Conservation (phyloP, 2,113 vertebrate genomes). For the Psilopogon haemacephalus region DNA sequence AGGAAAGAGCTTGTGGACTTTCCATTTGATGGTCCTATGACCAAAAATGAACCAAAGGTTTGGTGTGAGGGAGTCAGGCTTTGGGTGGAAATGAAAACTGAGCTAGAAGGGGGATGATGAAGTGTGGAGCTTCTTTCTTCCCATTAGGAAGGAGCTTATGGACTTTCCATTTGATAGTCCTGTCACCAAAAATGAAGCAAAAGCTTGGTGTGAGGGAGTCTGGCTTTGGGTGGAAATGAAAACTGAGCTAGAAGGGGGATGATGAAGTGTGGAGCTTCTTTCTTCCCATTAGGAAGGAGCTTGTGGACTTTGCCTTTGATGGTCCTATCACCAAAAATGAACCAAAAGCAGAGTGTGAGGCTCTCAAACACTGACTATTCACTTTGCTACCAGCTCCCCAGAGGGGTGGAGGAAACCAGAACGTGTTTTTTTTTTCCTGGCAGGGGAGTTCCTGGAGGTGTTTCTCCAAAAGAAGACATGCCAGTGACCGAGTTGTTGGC, state of each 20-base stretch:
- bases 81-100: too few species aligned
- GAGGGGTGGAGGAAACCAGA: fast-evolving
- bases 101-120: too few species aligned
- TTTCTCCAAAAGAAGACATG: fast-evolving
- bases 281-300: not conserved
- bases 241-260: not conserved
- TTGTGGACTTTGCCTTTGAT: not conserved
- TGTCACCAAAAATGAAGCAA: too few species aligned
- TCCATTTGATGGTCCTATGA: too few species aligned
- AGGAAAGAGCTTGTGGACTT: too few species aligned
- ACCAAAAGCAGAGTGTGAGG: fast-evolving
- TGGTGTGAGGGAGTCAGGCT: too few species aligned
- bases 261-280: not conserved
- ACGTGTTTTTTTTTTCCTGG: fast-evolving
- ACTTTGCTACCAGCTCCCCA: fast-evolving
- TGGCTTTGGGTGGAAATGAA: not conserved
- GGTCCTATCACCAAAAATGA: not conserved
- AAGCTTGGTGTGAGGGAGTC: not conserved
- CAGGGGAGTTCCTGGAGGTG: fast-evolving
- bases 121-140: too few species aligned
- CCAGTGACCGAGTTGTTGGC: not conserved
- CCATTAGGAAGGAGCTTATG: too few species aligned
- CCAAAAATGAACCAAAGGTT: too few species aligned
- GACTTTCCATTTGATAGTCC: too few species aligned
- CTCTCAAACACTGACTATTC: fast-evolving